phyloP scores from a whole-genome alignment of 1,140 invertebrate species.

The Latrodectus geometricus region DNA sequence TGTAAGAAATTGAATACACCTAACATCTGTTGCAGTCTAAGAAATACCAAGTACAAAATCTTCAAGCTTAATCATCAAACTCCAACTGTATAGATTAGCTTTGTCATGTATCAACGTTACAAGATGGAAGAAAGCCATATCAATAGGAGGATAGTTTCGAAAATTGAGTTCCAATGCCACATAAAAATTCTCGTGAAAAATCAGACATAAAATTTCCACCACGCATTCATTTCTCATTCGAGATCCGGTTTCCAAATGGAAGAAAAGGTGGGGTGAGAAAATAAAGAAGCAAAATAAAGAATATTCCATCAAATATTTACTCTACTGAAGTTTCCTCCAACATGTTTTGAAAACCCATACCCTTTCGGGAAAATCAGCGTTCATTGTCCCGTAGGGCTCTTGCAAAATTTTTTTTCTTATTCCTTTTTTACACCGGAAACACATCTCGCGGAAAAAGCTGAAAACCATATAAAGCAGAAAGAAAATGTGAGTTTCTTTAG shows the following conservation, averaged over 20 bases:
- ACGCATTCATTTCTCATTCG: conserved; percentile 16
- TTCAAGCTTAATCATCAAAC: too few species aligned
- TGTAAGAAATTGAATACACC: too few species aligned
- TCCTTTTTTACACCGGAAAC: conserved; percentile 27
- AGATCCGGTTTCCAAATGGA: background rate
- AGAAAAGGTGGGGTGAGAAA: background rate
- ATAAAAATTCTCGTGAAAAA: too few species aligned
- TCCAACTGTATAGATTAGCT: too few species aligned
- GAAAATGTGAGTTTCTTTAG: conserved; percentile 9
- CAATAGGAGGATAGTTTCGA: background rate
- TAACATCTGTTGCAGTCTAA: too few species aligned
- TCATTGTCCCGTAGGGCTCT: conserved; percentile 7
- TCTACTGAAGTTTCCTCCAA: background rate
- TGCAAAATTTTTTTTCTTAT: too few species aligned
- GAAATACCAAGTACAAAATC: too few species aligned
- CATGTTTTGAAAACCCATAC: background rate
- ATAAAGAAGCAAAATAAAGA: background rate
- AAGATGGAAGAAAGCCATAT: too few species aligned
- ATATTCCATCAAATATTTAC: conserved; percentile 19
- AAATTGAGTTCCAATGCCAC: background rate
- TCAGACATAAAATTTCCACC: background rate
- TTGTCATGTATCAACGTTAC: too few species aligned
- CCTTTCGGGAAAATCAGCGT: conserved; percentile 4
- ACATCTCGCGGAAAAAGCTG: conserved; percentile 27
- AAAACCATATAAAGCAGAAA: conserved; percentile 10